Conservation (phyloP, 1,140 invertebrate species). For the Formica selysi region DNA sequence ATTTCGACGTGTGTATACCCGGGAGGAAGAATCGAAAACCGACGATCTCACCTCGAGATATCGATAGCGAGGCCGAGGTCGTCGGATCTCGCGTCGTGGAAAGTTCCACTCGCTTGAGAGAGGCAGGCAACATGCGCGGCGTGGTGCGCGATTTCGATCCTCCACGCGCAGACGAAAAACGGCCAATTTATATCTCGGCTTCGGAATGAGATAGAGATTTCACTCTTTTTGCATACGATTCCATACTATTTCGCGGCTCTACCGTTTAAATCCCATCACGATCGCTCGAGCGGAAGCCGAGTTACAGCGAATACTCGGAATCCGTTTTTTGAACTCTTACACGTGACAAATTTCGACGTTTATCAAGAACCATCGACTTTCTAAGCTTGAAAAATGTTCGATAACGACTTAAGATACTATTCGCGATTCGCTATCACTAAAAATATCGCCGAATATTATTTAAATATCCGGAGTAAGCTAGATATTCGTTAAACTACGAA, state of each 20-base stretch:
- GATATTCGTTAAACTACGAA: neutral
- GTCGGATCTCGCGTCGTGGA: slow-evolving; percentile 78
- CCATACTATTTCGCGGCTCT: slow-evolving; percentile 82
- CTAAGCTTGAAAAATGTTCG: too few species aligned
- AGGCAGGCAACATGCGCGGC: slow-evolving; percentile 81
- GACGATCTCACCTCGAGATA: slow-evolving; percentile 72
- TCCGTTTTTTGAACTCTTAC: slow-evolving; percentile 6
- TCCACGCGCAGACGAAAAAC: slow-evolving; percentile 78
- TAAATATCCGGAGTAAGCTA: neutral
- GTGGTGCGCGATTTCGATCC: slow-evolving; percentile 46
- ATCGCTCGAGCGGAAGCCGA: slow-evolving; percentile 28
- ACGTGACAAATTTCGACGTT: slow-evolving; percentile 36
- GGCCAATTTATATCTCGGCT: slow-evolving; percentile 77
- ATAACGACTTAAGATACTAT: neutral
- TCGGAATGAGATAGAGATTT: slow-evolving; percentile 51
- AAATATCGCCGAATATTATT: slow-evolving; percentile 12
- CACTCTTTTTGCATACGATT: slow-evolving; percentile 75
- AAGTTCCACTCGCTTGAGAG: slow-evolving; percentile 82
- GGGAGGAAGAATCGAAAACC: slow-evolving; percentile 24
- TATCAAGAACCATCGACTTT: neutral
- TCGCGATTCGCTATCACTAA: neutral
- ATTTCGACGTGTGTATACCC: neutral
- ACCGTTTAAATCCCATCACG: slow-evolving; percentile 73
- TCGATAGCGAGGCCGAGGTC: slow-evolving; percentile 73
- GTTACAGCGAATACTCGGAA: slow-evolving; percentile 65